Conservation (phyloP, 1,140 invertebrate genomes). For the Cyclargus thomasi region DNA sequence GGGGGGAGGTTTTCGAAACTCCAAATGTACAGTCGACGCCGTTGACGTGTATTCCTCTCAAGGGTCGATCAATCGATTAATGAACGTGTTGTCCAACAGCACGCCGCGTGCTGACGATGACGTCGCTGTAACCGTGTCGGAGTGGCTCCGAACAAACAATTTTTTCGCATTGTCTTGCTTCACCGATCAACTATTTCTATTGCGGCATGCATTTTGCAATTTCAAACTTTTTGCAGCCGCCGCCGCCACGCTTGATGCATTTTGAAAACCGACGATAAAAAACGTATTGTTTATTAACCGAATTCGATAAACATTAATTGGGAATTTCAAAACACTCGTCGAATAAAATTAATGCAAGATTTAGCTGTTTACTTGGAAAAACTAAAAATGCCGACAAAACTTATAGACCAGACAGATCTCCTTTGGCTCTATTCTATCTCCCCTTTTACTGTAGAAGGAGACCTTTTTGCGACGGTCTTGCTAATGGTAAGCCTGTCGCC, state of each 20-base stretch:
- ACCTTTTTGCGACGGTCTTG: too few relatives aligned
- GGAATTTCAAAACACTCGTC: background rate
- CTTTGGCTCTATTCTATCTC: too few relatives aligned
- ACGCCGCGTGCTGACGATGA: background rate
- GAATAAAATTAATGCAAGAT: background rate
- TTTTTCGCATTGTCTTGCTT: conserved; percentile 5
- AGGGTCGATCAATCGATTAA: too few relatives aligned
- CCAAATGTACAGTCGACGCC: too few relatives aligned
- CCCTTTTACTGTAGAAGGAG: too few relatives aligned
- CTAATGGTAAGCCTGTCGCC: too few relatives aligned
- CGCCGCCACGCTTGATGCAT: conserved; percentile 3
- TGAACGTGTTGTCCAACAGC: background rate
- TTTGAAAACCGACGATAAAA: conserved; percentile 11
- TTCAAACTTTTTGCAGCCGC: conserved; percentile 5
- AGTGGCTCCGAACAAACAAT: conserved; percentile 4
- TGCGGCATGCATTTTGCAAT: conserved; percentile 11
- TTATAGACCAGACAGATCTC: too few relatives aligned
- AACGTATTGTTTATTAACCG: background rate
- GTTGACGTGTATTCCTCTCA: too few relatives aligned
- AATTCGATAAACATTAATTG: background rate
- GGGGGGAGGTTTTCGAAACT: too few relatives aligned
- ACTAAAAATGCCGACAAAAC: too few relatives aligned
- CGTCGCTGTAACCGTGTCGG: background rate
- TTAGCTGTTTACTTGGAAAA: too few relatives aligned
- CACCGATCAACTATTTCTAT: conserved; percentile 10